A percentile compares a stretch with the other conserved stretches of the same genome.
phyloP scores from a whole-genome alignment of 2,888 invertebrate genomes.

The Lissonota sp. region DNA sequence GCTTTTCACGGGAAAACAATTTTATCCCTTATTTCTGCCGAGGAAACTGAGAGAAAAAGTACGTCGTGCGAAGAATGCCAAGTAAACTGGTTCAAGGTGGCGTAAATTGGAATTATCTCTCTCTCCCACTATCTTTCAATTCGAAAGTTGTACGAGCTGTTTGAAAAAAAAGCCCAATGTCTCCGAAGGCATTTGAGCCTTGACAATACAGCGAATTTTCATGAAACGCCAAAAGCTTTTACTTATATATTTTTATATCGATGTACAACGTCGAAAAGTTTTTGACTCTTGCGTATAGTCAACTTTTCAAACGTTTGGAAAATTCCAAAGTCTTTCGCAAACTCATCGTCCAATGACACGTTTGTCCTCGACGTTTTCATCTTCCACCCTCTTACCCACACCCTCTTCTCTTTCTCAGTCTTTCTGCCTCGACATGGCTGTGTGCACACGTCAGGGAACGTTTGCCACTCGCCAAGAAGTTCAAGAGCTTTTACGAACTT shows the following conservation, averaged over 20 bases:
- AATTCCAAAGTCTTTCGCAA: slow-evolving; percentile 49
- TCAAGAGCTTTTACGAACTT: slow-evolving; percentile 57
- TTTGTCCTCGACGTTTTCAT: slow-evolving; percentile 33
- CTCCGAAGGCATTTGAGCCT: slow-evolving; percentile 1
- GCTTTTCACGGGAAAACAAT: neutral
- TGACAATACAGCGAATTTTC: slow-evolving; percentile 33
- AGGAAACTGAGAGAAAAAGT: neutral
- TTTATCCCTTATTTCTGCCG: neutral
- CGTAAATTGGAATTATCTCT: slow-evolving; percentile 36
- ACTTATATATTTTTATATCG: neutral
- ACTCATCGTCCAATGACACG: slow-evolving; percentile 44
- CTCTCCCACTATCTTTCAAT: neutral
- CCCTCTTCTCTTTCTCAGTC: slow-evolving; percentile 3
- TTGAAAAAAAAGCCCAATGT: slow-evolving; percentile 13
- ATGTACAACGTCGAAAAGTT: slow-evolving; percentile 44
- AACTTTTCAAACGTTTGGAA: slow-evolving; percentile 45
- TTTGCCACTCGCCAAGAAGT: slow-evolving; percentile 48
- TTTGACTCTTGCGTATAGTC: slow-evolving; percentile 19
- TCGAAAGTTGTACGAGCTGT: slow-evolving; percentile 16
- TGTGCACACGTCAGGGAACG: slow-evolving; percentile 46
- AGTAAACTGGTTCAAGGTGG: slow-evolving; percentile 39
- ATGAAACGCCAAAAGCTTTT: slow-evolving; percentile 7
- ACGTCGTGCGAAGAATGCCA: neutral
- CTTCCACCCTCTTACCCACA: neutral
- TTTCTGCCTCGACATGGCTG: slow-evolving; percentile 10